Base-by-base conservation (phyloP, 2,797 vertebrate species). In the Rhynchonycteris naso region DNA sequence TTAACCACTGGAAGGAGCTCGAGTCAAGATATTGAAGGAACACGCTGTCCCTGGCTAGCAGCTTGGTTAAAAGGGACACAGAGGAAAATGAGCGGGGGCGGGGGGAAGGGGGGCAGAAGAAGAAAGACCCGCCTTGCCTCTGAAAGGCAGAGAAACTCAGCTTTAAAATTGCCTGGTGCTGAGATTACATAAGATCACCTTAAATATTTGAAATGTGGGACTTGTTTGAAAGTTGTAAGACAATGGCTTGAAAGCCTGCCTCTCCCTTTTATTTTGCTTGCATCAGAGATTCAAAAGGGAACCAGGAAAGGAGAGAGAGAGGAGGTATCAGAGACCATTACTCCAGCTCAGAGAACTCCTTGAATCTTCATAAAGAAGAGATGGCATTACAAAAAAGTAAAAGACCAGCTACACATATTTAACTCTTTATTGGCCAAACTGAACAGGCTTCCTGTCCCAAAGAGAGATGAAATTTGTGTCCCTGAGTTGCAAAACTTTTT, bases 1-100 rank as follows among this genome's bases (percentile, higher is more conserved):
- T 98, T 98, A 96, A 96, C 98, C 98, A 98, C 98, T 98, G 98
- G 98, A 98, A 98, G 98, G 98, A 98, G 98, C 98, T 98, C 98
- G 97, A 98, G 98, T 97, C 97, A 98, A 98, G 98, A 96, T 97
- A 89, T 97, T 98, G 97, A 96, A 96, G 89, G 94, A 94, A 95
- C 87, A 87, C 88, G 76, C 47, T 52, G 61, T 61, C 89, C 10
- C 58, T 47, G 56, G 68, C 59, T 92, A 92, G 95, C 83, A 83
- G 68, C 88, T 96, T 94, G 89, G 96, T 97, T 97, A 98, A 98
- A 97, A 95, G 96, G 28, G 93, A 52, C 90, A 38, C 2, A 68
- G 76, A 94, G 54, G 58, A 95, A 93, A 92, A 80, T 50, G 26
- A 69, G 83, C 50, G 59, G 63, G n/a, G n/a, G n/a, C 58, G 63